Base-by-base conservation (phyloP, 2,797 vertebrate genomes). In the Hapalemur alaotrensis region DNA sequence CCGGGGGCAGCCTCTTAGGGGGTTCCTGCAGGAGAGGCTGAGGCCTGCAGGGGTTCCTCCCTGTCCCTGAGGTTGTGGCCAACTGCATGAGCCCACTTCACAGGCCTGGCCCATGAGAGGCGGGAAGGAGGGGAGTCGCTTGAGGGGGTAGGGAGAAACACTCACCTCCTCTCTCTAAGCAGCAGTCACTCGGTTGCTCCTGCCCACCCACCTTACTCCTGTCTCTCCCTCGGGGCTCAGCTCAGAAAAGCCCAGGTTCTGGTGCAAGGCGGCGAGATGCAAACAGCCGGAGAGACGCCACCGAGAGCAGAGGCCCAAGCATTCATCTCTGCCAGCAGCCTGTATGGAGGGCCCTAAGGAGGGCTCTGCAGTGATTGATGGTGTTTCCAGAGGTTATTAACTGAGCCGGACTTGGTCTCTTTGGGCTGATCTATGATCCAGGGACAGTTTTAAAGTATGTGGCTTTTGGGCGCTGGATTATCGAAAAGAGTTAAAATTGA, bases 331-430 rank as follows among this genome's bases (percentile, higher is more conserved):
- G 98, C 96, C 98, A 98, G 0, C 6, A 95, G 15, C 59, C 78
- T 30, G 93, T 95, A 81, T 70, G 2, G 7, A n/a, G 92, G 80
- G 91, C 94, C 23, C 97, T 97, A 54, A 98, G 97, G 93, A 98
- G 94, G 93, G 83, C 93, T 96, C 65, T 79, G n/a, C 48, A 6
- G 92, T 98, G 98, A 98, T 97, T 72, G 98, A 98, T 98, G 96
- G 93, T 75, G 6, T 97, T 98, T 98, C 96, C 97, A 98, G 92
- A 97, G 96, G 96, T 98, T 98, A 98, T 98, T 98, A 98, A 98
- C 97, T 96, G 89, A 94, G 57, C 92, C 65, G 97, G 97, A 98
- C 98, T 97, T 96, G 65, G 95, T 97, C 97, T 98, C 97, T 98
- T 98, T 96, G 93, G 88, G 97, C 95, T 98, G 98, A 99, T 98